These are phyloP conservation scores for Puntigrus tetrazona DNA, from an alignment of 2,113 vertebrate genomes.

Conservation along the genomic window DNA sequence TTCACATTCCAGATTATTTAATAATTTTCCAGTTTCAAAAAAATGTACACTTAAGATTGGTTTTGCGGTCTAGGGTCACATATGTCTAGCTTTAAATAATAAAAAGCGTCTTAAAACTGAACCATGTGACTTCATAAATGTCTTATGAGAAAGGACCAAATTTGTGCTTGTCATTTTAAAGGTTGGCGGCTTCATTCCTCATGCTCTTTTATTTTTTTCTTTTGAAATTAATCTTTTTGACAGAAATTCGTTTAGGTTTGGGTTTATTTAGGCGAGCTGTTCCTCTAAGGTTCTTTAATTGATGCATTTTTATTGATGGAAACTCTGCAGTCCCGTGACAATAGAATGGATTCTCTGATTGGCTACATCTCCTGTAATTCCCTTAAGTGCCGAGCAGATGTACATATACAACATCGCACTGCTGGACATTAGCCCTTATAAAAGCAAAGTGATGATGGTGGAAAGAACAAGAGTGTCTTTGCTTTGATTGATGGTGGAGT, in stretches of 20 bases:
- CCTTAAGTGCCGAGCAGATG: constrained; percentile 46
- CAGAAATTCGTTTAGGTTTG: no score
- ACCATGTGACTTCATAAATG: neutral
- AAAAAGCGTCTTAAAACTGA: neutral
- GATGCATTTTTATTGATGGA: constrained; percentile 50
- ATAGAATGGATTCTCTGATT: constrained; percentile 30
- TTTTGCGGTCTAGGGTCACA: no score
- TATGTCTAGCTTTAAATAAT: neutral
- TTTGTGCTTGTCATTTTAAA: no score
- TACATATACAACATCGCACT: neutral
- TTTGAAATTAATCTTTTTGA: no score
- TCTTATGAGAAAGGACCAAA: no score
- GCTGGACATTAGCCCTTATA: constrained; percentile 25
- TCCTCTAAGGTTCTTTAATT: constrained; percentile 33
- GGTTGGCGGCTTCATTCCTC: no score
- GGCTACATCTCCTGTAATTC: constrained; percentile 44
- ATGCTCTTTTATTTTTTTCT: no score
- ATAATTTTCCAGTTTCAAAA: no score
- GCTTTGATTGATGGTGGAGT: constrained; percentile 7
- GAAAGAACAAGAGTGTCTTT: constrained; percentile 34
- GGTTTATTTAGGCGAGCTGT: neutral
- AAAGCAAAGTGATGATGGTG: constrained; percentile 53
- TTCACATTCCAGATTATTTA: no score
- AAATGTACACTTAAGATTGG: no score
- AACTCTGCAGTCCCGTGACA: constrained; percentile 23